Conservation (phyloP, 2,113 vertebrate species). For the Cisticola juncidis region DNA sequence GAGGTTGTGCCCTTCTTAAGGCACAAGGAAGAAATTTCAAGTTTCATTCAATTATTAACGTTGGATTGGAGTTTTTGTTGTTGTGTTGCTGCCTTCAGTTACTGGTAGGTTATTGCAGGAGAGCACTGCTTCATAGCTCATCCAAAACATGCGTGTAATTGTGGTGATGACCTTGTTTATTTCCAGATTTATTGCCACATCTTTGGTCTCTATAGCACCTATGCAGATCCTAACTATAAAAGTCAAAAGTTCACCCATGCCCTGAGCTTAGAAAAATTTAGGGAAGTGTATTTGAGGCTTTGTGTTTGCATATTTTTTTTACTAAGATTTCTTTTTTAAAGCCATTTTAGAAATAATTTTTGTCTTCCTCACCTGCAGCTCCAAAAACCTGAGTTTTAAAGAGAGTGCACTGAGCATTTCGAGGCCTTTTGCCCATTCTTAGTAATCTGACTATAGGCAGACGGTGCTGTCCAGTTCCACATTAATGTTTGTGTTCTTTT, state of each 20-base stretch:
- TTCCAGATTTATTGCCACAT: background rate
- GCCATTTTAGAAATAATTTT: background rate
- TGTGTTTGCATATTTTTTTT: background rate
- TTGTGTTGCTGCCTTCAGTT: background rate
- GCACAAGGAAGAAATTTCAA: background rate
- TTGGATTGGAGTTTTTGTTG: background rate
- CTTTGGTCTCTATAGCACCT: background rate
- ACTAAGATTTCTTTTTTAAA: background rate
- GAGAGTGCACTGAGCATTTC: background rate
- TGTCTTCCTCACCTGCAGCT: background rate
- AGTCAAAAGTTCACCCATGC: background rate
- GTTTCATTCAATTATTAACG: background rate
- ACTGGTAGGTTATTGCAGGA: background rate
- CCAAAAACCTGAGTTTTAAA: background rate
- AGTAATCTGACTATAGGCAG: fast-evolving
- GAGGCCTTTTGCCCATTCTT: background rate
- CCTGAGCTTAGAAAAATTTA: background rate
- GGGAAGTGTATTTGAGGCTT: background rate
- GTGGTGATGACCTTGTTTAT: background rate
- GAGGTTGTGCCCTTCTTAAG: background rate
- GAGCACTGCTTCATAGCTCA: background rate
- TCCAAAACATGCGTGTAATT: background rate
- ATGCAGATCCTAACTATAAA: background rate
- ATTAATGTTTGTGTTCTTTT: background rate
- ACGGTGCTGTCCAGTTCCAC: fast-evolving